Base-by-base conservation (phyloP, 2,888 invertebrate species). In the Peribatodes rhomboidaria region DNA sequence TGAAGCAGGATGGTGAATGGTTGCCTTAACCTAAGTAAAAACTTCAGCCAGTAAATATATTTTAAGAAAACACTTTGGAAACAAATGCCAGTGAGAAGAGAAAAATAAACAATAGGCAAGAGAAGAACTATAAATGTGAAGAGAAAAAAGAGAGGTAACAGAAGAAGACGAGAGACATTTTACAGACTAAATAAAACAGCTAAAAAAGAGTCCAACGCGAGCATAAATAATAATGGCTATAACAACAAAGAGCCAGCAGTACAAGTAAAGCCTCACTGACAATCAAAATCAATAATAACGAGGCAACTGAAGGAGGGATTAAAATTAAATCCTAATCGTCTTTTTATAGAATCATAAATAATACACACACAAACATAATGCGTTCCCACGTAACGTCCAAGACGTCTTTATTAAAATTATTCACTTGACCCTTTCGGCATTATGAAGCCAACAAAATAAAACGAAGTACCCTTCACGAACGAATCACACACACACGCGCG, bases 371-470 rank as follows among this genome's bases (percentile, higher is more conserved):
- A 49, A 63, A 35, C 39, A 63, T 20, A 57, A 58, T 49, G n/a
- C 61, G 75, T 91, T 92, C 91, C 88, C 91, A 91, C 89, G 90
- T 88, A 87, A 83, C 73, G 69, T 73, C 77, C 77, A 81, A 79
- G 85, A 87, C 85, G 85, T 87, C 90, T 91, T 86, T 84, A 90
- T 90, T 88, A 83, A 86, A 82, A 82, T 77, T 76, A 85, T 86
- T 86, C 86, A 85, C 88, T 89, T 90, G 91, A 92, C 91, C 92
- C 92, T 89, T 90, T 89, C 86, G 86, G 85, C 75, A 78, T 75
- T 76, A 80, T 65, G 84, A 85, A 87, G 85, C 84, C 86, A 88
- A 88, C 85, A 81, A 85, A 84, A 88, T 80, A 86, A 87, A 87
- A 83, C 81, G 80, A 81, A 81, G 78, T 80, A 81, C 78, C 79